A percentile compares a stretch with the other conserved stretches of the same genome.
phyloP scores from a whole-genome alignment of 2,797 vertebrate genomes.

The Steatocranus sp. region DNA sequence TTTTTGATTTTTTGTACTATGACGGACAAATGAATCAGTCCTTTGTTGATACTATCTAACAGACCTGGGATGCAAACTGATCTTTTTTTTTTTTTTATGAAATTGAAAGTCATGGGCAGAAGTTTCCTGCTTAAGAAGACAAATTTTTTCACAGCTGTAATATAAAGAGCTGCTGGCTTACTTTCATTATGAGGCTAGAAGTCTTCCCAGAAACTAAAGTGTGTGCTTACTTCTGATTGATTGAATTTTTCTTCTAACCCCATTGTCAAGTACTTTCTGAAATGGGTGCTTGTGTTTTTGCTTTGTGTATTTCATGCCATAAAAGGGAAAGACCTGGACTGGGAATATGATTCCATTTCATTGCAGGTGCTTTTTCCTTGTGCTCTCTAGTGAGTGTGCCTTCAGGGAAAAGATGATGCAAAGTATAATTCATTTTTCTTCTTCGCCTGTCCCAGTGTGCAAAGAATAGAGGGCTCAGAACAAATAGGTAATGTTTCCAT shows the following conservation, averaged over 20 bases:
- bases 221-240: not conserved
- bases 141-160: not conserved
- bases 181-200: not conserved
- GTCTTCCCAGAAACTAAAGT: not conserved
- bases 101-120: not conserved
- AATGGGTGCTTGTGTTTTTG: not conserved
- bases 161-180: not conserved
- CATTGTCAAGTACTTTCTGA: not conserved
- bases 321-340: not conserved
- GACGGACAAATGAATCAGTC: not conserved
- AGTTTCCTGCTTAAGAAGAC: not conserved
- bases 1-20: not conserved
- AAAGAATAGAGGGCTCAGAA: not conserved
- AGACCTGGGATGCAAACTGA: not conserved
- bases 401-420: slow-evolving; percentile 16
- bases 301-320: not conserved
- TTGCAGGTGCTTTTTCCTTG: not conserved
- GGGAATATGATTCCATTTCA: not conserved
- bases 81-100: not conserved
- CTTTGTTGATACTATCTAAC: not conserved
- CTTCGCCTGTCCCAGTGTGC: not conserved
- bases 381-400: slow-evolving; percentile 1
- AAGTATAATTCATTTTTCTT: not conserved
- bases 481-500: not conserved
- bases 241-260: not conserved